Conservation (phyloP, 2,888 invertebrate species). For the Apodemia hepburni region DNA sequence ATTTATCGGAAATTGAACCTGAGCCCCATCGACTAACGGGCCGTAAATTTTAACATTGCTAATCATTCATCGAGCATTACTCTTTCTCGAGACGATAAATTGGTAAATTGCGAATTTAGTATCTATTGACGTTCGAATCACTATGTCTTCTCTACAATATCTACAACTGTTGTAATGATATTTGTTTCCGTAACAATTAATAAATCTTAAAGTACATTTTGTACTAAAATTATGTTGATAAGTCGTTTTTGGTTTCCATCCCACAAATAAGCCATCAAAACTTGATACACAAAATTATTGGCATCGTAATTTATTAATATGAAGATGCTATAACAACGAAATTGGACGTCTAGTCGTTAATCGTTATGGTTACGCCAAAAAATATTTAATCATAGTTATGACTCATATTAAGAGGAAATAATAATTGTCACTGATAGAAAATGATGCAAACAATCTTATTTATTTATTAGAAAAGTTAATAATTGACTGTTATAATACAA, state of each 20-base stretch:
- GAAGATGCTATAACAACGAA: slow-evolving; percentile 41
- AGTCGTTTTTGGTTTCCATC: slow-evolving; percentile 12
- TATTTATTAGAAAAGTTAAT: not conserved
- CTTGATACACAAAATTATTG: slow-evolving; percentile 9
- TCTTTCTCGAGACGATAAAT: too few relatives aligned
- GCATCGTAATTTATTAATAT: slow-evolving; percentile 22
- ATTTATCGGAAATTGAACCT: too few relatives aligned
- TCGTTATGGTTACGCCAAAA: slow-evolving; percentile 38
- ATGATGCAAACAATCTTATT: not conserved
- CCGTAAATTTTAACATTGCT: too few relatives aligned
- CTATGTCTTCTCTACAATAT: too few relatives aligned
- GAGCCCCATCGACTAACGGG: too few relatives aligned
- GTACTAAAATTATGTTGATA: too few relatives aligned
- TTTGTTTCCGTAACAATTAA: slow-evolving; percentile 22
- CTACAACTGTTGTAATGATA: too few relatives aligned
- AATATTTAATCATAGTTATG: slow-evolving; percentile 44
- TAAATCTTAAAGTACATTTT: slow-evolving; percentile 21
- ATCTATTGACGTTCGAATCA: too few relatives aligned
- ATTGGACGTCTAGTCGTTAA: slow-evolving; percentile 39
- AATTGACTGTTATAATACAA: not conserved
- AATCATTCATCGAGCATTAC: too few relatives aligned
- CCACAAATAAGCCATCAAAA: slow-evolving; percentile 1
- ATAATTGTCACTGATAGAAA: slow-evolving; percentile 31
- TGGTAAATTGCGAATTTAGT: too few relatives aligned
- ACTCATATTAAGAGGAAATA: slow-evolving; percentile 37